Base-by-base conservation (phyloP, 2,888 invertebrate genomes). In the Aphrophora alni region DNA sequence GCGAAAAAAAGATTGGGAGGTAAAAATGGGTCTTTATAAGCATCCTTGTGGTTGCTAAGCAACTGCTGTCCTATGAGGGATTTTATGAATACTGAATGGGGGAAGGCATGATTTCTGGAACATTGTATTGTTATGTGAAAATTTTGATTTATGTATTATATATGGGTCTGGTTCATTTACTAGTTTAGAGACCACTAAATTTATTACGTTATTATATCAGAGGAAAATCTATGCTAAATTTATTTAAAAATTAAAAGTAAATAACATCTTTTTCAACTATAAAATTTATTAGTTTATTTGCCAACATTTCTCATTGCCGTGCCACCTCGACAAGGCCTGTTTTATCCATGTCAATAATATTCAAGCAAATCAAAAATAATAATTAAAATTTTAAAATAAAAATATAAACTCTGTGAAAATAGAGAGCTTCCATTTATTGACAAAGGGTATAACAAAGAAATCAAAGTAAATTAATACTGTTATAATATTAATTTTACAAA, bases 1-100 rank as follows among this genome's bases (percentile, higher is more conserved):
- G 93, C 95, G 97, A 92, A 98, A 97, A 93, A 97, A 97, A 94
- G 98, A 98, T 93, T 98, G 95, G 93, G 98, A 98, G 97, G 98
- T 98, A 95, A 85, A 85, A 84, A 71, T 38, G 59, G 59, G 59
- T 12, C 44, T 12, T n/a, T 33, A 33, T 5, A 33, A 5, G 33
- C 33, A 33, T 33, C 33, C n/a, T 33, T 33, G 33, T 33, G 8
- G 33, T 33, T 33, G 33, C 33, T 44, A 2, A 14, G 17, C 44
- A 44, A 44, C 17, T 44, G 5, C 4, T 7, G 33, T 33, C 10
- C 4, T 10, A 7, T 44, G 44, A 44, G 14, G 12, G 44, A 14
- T 44, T 44, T 44, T 44, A 8, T 7, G 2, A 10, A 44, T 44
- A 2, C 44, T 44, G 44, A 44, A 59, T 2, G 21, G 12, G 59